These are phyloP conservation scores for Sceloporus tristichus DNA, from an alignment of 2,113 vertebrate genomes.

Conservation along the genomic window DNA sequence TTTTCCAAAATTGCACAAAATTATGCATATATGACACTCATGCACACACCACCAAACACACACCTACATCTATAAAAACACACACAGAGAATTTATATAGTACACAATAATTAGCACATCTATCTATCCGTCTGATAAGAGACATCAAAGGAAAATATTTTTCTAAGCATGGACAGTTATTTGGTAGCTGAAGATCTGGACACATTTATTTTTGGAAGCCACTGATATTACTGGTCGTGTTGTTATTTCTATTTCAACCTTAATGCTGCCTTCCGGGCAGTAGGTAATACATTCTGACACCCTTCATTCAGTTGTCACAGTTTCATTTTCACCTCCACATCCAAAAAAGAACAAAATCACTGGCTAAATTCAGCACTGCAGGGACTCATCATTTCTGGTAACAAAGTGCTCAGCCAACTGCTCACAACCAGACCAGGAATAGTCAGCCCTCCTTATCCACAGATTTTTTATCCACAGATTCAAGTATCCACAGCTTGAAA, in stretches of 20 bases:
- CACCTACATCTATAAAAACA: neutral
- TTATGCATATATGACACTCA: neutral
- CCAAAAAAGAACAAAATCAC: constrained; percentile 21
- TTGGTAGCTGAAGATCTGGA: neutral
- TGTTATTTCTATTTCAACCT: neutral
- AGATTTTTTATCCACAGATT: no score
- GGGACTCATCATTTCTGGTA: neutral
- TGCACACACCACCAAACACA: neutral
- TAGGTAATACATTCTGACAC: neutral
- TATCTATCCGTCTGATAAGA: neutral
- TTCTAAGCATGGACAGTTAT: neutral
- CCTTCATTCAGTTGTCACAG: constrained; percentile 11
- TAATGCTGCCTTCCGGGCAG: neutral
- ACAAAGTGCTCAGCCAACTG: neutral
- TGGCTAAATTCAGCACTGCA: neutral
- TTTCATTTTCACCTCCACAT: constrained; percentile 10
- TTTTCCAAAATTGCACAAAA: neutral
- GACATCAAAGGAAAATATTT: neutral
- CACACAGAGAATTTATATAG: no score
- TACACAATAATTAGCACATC: no score
- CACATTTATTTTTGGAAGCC: neutral
- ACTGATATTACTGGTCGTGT: neutral
- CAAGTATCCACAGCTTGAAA: no score
- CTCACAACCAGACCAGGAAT: neutral
- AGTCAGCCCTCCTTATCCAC: no score